Percentiles rank a stretch among this genome's conserved stretches.
Conservation (phyloP, 1,140 invertebrate species). For the Heliconius melpomene region DNA sequence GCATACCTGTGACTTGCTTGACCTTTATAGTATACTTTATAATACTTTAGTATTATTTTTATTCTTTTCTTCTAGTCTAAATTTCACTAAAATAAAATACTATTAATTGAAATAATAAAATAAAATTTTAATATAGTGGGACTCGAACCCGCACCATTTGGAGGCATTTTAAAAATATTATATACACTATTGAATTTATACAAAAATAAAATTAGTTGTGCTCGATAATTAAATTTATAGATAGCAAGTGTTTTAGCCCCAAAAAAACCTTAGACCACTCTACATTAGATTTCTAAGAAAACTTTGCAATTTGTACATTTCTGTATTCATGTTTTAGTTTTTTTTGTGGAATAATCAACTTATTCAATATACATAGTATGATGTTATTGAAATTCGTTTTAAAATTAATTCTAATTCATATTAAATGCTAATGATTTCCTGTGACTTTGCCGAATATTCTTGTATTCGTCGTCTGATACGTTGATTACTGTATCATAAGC, state of each 20-base stretch:
- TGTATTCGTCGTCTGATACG: neutral
- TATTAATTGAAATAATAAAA: neutral
- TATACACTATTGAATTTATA: too few relatives aligned
- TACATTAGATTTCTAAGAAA: conserved; percentile 12
- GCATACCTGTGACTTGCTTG: neutral
- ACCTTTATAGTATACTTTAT: neutral
- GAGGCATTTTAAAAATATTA: too few relatives aligned
- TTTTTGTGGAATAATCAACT: conserved; percentile 5
- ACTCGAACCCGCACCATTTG: too few relatives aligned
- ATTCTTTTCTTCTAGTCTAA: neutral
- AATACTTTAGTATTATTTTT: neutral
- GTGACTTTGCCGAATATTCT: conserved; percentile 4
- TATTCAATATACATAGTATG: neutral
- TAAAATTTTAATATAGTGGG: too few relatives aligned
- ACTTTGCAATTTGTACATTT: conserved; percentile 7
- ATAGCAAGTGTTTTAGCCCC: neutral
- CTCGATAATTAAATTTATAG: neutral
- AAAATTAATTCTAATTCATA: conserved; percentile 15
- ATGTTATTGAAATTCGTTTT: conserved; percentile 4
- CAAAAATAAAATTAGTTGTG: neutral
- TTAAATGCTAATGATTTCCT: conserved; percentile 15
- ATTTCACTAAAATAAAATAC: neutral
- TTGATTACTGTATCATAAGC: neutral
- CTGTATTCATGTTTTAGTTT: neutral
- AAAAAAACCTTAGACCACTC: neutral